Evolutionary conservation across 2,888 invertebrate genomes (phyloP).

Genomic region (Pinctada fucata): DNA sequence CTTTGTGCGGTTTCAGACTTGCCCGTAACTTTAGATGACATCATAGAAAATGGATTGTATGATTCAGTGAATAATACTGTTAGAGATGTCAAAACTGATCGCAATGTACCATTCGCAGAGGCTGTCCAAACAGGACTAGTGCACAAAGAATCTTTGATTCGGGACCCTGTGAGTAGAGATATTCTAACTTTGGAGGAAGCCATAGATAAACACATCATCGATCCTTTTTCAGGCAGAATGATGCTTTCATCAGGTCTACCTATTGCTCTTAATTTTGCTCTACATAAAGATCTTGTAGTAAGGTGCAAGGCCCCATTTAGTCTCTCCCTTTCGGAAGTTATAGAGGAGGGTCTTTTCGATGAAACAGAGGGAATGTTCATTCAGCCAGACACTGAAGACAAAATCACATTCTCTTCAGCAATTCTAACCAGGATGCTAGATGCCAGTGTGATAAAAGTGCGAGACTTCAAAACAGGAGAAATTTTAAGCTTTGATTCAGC

Average conservation of each 20-base stretch:
- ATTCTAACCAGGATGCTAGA: slow-evolving; percentile 64
- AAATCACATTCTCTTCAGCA: slow-evolving; percentile 62
- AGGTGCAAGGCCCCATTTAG: slow-evolving; percentile 66
- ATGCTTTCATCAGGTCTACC: slow-evolving; percentile 66
- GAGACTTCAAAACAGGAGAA: slow-evolving; percentile 58
- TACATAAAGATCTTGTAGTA: slow-evolving; percentile 65
- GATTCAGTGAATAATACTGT: slow-evolving; percentile 68
- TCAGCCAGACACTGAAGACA: slow-evolving; percentile 66
- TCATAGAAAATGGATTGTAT: slow-evolving; percentile 67
- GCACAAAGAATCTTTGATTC: slow-evolving; percentile 65
- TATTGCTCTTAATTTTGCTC: slow-evolving; percentile 69
- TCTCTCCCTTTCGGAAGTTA: slow-evolving; percentile 66
- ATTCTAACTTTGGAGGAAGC: slow-evolving; percentile 68
- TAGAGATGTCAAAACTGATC: slow-evolving; percentile 56
- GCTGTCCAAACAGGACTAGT: slow-evolving; percentile 65
- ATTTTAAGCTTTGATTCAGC: slow-evolving; percentile 62
- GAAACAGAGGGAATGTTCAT: slow-evolving; percentile 62
- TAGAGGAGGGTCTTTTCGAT: slow-evolving; percentile 71
- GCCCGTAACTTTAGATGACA: slow-evolving; percentile 68
- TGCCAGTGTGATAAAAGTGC: slow-evolving; percentile 57
- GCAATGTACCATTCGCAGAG: slow-evolving; percentile 58
- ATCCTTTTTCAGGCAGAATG: slow-evolving; percentile 69
- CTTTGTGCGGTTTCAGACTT: slow-evolving; percentile 36
- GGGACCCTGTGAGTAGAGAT: slow-evolving; percentile 69
- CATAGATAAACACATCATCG: slow-evolving; percentile 66